Evolutionary conservation across 2,113 vertebrate species (phyloP), one percentile per base, ranked within the genome.

Genomic region (Ceuthmochares aereus): DNA sequence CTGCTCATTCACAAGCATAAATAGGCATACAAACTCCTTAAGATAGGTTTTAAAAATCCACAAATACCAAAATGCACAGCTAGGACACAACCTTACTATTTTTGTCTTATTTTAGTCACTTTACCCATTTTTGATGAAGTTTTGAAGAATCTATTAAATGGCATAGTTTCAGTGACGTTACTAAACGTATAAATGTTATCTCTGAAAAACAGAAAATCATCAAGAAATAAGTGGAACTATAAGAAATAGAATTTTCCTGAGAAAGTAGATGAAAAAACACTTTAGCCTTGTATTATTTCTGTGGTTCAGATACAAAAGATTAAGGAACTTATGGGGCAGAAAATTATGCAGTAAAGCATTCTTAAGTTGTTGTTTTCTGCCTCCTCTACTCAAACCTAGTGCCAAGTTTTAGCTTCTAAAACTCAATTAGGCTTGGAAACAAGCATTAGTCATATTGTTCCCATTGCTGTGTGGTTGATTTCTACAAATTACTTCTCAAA

Each of bases 401-500:
- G 62, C 70, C 52, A 89, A 49, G 27, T 62, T 74, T 83, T 77
- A 79, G 69, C 47, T 74, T 96, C 81, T 69, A 84, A 58, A 80
- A 93, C 81, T 93, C 81, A 83, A 25, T 74, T 83, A 95, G 36
- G 12, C 67, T 68, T 90, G 73, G 63, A 93, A 90, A 72, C 34
- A 75, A 13, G 21, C 1, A 0, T 75, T 77, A 76, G 36, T 93
- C 6, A 18, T 55, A 47, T 63, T 58, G 40, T 30, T 72, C 32
- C 29, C 12, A 34, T 45, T 70, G 23, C 36, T 1, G 2, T n/a
- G 6, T 58, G 67, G 47, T 30, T 86, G 9, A 25, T 80, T 96
- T 74, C 73, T 72, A 45, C 30, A 76, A 56, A 19, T 62, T 55
- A 32, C 30, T 59, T 70, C 72, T 70, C 59, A 63, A 47, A 59